These are phyloP conservation scores for Tenthredo scrophulariae DNA, from an alignment of 2,888 invertebrate species.

Conservation along the genomic window DNA sequence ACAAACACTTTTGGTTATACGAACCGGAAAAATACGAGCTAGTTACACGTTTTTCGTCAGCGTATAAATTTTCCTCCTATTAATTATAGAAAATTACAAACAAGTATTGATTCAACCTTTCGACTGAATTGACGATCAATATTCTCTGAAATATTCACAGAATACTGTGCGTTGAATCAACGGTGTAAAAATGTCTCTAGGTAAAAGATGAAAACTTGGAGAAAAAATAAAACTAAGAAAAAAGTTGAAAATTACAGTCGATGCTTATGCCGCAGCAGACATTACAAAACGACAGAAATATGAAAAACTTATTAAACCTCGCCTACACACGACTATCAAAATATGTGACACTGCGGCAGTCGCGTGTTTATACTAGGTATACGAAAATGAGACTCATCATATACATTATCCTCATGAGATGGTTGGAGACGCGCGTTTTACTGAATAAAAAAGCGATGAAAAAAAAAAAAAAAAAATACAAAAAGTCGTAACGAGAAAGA, in stretches of 20 bases:
- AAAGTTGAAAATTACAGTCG: constrained; percentile 10
- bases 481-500: background rate
- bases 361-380: constrained; percentile 12
- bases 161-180: background rate
- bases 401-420: background rate
- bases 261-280: background rate
- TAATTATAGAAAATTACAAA: background rate
- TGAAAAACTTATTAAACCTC: constrained; percentile 4
- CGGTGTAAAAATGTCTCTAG: background rate
- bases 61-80: background rate
- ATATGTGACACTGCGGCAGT: background rate
- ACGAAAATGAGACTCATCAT: constrained; percentile 16
- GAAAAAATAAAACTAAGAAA: background rate
- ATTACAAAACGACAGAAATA: constrained; percentile 13
- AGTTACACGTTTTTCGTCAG: background rate
- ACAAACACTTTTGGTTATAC: background rate
- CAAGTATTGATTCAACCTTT: background rate
- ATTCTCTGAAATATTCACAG: background rate
- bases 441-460: constrained; percentile 14
- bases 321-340: constrained; percentile 16
- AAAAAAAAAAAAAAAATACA: background rate
- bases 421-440: background rate
- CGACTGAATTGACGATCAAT: background rate
- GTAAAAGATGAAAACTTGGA: background rate
- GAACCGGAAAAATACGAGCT: background rate